Evolutionary conservation across 2,113 vertebrate genomes (phyloP).

Genomic region (Sula dactylatra): DNA sequence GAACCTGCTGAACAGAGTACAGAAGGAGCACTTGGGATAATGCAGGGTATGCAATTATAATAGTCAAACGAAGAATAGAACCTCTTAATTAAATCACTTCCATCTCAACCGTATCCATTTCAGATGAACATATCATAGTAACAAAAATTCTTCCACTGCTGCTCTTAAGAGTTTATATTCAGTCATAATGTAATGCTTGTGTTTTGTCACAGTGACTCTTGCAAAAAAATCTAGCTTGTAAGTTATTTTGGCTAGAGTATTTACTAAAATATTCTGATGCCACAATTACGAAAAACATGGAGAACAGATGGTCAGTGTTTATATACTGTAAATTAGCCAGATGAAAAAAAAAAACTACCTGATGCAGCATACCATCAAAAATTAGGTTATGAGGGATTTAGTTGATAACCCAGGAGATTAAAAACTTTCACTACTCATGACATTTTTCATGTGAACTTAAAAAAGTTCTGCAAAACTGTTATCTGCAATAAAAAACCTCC

Average conservation of each 20-base stretch:
- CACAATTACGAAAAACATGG: not conserved
- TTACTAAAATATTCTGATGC: not conserved
- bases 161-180: not conserved
- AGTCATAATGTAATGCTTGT: not conserved
- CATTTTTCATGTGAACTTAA: not conserved
- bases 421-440: constrained; percentile 41
- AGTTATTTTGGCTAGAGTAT: not conserved
- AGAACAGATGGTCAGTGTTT: constrained; percentile 33
- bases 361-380: constrained; percentile 29
- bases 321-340: constrained; percentile 15
- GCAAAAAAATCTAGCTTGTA: not conserved
- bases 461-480: not conserved
- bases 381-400: constrained; percentile 59
- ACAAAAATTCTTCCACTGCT: not conserved
- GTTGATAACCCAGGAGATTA: constrained; percentile 6
- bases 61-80: not conserved
- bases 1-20: not conserved
- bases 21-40: not conserved
- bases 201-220: not conserved
- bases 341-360: constrained; percentile 26
- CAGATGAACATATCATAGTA: not conserved
- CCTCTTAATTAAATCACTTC: not conserved
- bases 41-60: not conserved
- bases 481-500: not conserved
- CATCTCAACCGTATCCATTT: not conserved